Evolutionary conservation across 2,888 invertebrate species (phyloP), one percentile per base, ranked within the genome.

Genomic region (Pammene aurita): DNA sequence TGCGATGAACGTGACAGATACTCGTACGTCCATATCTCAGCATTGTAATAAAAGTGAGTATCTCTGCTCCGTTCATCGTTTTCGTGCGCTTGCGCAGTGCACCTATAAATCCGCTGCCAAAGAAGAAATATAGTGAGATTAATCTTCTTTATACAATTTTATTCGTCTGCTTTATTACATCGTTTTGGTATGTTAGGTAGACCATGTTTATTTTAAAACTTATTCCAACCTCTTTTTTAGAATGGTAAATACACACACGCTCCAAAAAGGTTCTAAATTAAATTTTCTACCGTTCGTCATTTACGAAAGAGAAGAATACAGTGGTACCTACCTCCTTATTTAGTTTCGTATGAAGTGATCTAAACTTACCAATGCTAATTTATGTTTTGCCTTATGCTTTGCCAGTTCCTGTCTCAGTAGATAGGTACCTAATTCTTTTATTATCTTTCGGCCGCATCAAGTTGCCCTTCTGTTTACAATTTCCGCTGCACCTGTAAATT

Each of bases 401-500:
- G n/a, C n/a, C n/a, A n/a, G n/a, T n/a, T n/a, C n/a, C 26, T 26
- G 2, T 26, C 26, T 26, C 2, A 26, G 26, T 4, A 26, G 26
- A 26, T 26, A 35, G 35, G 35, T 35, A 26, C 38, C 38, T 26
- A 38, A 11, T 13, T 13, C 38, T 7, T 38, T 11, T 50, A 50
- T 50, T 50, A 50, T 61, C 61, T 60, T 38, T 13, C 61, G 48
- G 38, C 11, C 48, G 35, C 26, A 63, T 63, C 18, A 18, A 58
- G 46, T 64, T 65, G 60, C 64, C 64, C 64, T 65, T 69, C 65
- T 69, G 69, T 69, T 65, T 69, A 60, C 60, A 65, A 69, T 69
- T 65, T 69, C 81, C 71, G 74, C 78, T 74, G 80, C 85, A 86
- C 85, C 84, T 86, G 84, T 83, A 82, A 81, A 80, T 78, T 81